Evolutionary conservation across 2,113 vertebrate genomes (phyloP).

Genomic region (Scalopus aquaticus): DNA sequence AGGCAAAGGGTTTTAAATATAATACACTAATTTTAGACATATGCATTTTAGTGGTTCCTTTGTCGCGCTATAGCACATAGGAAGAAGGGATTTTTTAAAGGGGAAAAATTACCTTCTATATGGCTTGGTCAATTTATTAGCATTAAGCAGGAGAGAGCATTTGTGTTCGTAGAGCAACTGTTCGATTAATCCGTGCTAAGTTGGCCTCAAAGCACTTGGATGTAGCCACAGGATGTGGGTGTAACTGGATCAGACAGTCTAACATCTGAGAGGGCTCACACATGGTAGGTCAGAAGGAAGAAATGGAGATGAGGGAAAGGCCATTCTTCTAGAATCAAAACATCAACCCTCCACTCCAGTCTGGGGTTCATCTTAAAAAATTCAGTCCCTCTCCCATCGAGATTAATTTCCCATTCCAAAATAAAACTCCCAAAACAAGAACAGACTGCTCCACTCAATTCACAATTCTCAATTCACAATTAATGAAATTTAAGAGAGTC

Average conservation of each 20-base stretch:
- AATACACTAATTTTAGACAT: constrained; percentile 37
- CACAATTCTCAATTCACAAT: too few species aligned
- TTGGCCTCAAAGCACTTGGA: constrained; percentile 69
- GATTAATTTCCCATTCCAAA: background rate
- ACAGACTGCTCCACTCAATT: background rate
- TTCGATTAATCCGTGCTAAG: constrained; percentile 65
- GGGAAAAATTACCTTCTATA: background rate
- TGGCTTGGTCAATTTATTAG: constrained; percentile 59
- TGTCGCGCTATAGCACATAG: background rate
- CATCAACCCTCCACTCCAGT: background rate
- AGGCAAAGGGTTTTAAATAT: constrained; percentile 49
- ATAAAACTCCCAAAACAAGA: background rate
- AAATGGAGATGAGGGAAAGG: background rate
- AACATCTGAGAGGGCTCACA: constrained; percentile 46
- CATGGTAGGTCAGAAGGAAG: constrained; percentile 29
- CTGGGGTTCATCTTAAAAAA: background rate
- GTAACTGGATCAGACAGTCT: constrained; percentile 20
- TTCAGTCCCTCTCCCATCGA: background rate
- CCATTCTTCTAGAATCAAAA: constrained; percentile 22
- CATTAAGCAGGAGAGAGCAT: constrained; percentile 44
- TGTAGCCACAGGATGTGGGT: constrained; percentile 65
- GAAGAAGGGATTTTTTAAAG: constrained; percentile 16
- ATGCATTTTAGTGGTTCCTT: constrained; percentile 36
- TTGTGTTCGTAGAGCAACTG: constrained; percentile 67
- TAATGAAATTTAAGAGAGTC: background rate